Evolutionary conservation across 2,113 vertebrate genomes (phyloP), one percentile per base, ranked within the genome.

Genomic region (Lamprologus lemairii): DNA sequence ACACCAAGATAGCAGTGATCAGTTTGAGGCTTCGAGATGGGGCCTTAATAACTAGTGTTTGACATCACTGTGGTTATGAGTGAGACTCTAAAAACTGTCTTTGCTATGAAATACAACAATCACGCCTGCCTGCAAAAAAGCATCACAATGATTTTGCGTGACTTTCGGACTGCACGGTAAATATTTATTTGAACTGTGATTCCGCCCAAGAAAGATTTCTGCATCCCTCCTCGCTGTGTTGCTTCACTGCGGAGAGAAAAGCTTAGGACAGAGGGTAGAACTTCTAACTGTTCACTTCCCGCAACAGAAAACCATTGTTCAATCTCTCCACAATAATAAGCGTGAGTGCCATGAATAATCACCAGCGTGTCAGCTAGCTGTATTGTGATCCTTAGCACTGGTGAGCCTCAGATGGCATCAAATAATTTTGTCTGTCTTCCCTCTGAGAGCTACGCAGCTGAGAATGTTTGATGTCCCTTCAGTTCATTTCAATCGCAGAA

Each of bases 161-260:
- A 95, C 89, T 83, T 83, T 95, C 86, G 92, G 90, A 91, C 90
- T 57, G 85, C 90, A 89, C 58, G 49, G 90, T 91, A 95, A 95
- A 95, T 96, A 94, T 96, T 95, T 94, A 89, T 93, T 85, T 82
- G 84, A 78, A 95, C 89, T 94, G 88, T 84, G 84, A 92, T 95
- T 94, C 93, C 80, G 87, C 90, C 87, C 87, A 78, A 86, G 88
- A 91, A 90, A 93, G 91, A 93, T 60, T 90, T 94, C 84, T 93
- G 89, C 87, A 86, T 91, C 86, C 82, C 60, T 57, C 49, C 82
- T 55, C 28, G 79, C 87, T 86, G 83, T 33, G 87, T 91, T 87
- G 89, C 90, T 92, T 86, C 85, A 23, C 85, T 58, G 75, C 45
- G 53, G 79, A 89, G 83, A 92, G 91, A 93, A 90, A 92, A 73